Conservation (phyloP, 2,113 vertebrate genomes). For the Corydoras sp. region DNA sequence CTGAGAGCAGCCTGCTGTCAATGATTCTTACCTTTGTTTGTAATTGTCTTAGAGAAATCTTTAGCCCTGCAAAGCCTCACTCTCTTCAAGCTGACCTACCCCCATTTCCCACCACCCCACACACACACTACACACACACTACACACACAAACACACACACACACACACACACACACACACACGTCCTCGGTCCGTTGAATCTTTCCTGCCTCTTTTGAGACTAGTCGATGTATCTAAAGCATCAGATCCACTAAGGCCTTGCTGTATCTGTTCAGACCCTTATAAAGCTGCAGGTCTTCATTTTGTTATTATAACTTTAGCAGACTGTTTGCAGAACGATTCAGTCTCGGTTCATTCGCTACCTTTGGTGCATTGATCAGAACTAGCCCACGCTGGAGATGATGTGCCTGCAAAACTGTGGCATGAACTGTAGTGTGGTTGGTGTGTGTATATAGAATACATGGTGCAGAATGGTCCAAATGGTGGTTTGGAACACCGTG, state of each 20-base stretch:
- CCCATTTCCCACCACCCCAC: not conserved
- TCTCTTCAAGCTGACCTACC: not conserved
- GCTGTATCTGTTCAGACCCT: constrained; percentile 16
- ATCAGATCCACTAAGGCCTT: constrained; percentile 22
- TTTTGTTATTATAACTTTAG: constrained; percentile 5
- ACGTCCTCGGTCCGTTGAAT: constrained; percentile 9
- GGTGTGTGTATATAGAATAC: too few species aligned
- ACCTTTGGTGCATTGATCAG: too few species aligned
- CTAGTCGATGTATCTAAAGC: constrained; percentile 36
- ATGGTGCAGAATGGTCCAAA: too few species aligned
- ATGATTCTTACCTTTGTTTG: constrained; percentile 47
- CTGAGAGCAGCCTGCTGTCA: constrained; percentile 37
- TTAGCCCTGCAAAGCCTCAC: constrained; percentile 27
- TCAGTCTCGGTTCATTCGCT: not conserved
- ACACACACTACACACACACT: constrained; percentile 10
- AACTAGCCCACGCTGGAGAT: too few species aligned
- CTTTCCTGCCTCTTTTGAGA: constrained; percentile 30
- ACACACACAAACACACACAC: not conserved
- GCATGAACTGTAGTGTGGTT: too few species aligned
- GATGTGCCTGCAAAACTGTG: too few species aligned
- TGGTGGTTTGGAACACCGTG: too few species aligned
- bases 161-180: not conserved
- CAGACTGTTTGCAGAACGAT: not conserved
- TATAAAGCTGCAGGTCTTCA: constrained; percentile 10
- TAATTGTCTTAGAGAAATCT: constrained; percentile 44